Conservation (phyloP, 2,113 vertebrate genomes). For the Otus sunia region DNA sequence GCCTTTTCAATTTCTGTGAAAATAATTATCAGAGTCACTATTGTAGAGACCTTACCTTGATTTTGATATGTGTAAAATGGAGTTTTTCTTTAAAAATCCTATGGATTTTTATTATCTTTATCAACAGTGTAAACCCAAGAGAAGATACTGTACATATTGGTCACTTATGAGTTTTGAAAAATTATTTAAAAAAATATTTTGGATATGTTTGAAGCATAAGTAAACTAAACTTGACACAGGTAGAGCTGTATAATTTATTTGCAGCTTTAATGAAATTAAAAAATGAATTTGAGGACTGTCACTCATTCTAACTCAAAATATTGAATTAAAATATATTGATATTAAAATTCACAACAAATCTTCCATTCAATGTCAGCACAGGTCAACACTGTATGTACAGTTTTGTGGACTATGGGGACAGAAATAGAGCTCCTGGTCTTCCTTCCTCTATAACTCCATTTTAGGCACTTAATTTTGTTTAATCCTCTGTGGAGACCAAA, state of each 20-base stretch:
- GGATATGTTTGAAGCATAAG: not conserved
- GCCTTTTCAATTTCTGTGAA: not conserved
- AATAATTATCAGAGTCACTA: not conserved
- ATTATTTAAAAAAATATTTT: not conserved
- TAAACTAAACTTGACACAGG: not conserved
- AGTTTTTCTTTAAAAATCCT: not conserved
- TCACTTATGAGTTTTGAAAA: not conserved
- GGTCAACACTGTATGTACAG: not conserved
- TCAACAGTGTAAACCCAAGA: not conserved
- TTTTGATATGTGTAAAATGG: not conserved
- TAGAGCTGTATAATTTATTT: not conserved
- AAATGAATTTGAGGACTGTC: not conserved
- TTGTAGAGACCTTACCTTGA: not conserved
- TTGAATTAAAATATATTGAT: not conserved
- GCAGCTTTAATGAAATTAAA: not conserved
- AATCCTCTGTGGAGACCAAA: not conserved
- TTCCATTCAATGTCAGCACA: not conserved
- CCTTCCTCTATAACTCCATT: not conserved
- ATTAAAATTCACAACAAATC: not conserved
- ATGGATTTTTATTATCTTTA: not conserved
- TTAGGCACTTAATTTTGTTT: not conserved
- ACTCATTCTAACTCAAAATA: not conserved
- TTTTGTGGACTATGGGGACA: not conserved
- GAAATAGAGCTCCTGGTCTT: not conserved
- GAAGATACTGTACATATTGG: not conserved